Evolutionary conservation across 2,888 invertebrate genomes (phyloP).

Genomic region (Lycia hirtaria): DNA sequence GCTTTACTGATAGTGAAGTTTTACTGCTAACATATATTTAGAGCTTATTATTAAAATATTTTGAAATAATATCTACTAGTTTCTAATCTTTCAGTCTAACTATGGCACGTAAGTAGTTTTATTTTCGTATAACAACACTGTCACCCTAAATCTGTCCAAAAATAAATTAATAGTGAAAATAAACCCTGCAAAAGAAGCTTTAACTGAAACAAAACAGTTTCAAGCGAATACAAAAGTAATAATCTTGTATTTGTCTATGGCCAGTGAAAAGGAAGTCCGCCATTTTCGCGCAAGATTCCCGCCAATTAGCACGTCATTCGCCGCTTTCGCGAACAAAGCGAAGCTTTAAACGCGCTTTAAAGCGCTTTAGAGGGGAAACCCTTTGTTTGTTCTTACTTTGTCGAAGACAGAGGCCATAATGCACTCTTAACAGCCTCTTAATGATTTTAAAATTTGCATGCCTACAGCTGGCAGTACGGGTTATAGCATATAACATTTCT

Average conservation of each 20-base stretch:
- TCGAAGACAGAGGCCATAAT: slow-evolving; percentile 62
- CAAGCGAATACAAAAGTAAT: slow-evolving; percentile 51
- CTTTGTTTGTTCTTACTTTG: slow-evolving; percentile 68
- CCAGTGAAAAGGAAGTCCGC: slow-evolving; percentile 52
- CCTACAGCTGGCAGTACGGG: neutral
- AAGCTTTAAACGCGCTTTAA: slow-evolving; percentile 61
- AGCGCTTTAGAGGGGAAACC: slow-evolving; percentile 61
- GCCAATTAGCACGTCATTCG: slow-evolving; percentile 76
- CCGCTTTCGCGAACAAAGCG: slow-evolving; percentile 67
- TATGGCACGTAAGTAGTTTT: too few relatives aligned
- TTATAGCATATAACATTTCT: neutral
- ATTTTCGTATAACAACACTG: too few relatives aligned
- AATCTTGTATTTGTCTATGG: slow-evolving; percentile 52
- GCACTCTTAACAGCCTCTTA: slow-evolving; percentile 60
- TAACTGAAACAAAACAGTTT: neutral
- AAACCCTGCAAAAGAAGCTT: neutral
- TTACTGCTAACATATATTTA: too few relatives aligned
- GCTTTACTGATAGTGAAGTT: too few relatives aligned
- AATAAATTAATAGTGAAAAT: too few relatives aligned
- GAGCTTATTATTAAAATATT: too few relatives aligned
- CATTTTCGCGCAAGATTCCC: slow-evolving; percentile 54
- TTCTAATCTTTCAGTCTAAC: too few relatives aligned
- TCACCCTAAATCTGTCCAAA: neutral
- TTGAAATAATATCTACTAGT: too few relatives aligned
- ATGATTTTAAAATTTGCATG: slow-evolving; percentile 42